Evolutionary conservation across 2,797 vertebrate genomes (phyloP).

Genomic region (Lerista edwardsae): DNA sequence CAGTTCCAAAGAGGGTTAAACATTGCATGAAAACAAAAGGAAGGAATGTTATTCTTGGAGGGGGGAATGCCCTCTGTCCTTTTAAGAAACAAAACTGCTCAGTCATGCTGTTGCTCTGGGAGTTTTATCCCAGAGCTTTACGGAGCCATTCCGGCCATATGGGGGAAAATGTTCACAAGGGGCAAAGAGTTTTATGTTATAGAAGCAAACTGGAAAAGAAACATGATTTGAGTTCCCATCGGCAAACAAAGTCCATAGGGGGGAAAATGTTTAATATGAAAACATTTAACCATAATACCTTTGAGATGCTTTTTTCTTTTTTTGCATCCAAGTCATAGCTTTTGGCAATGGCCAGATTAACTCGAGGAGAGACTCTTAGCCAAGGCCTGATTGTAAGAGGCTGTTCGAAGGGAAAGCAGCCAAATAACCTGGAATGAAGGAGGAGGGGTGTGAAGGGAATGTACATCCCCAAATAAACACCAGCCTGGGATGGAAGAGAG

Average conservation of each 20-base stretch:
- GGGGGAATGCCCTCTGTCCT: not conserved
- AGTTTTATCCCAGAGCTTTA: not conserved
- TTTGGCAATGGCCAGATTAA: constrained; percentile 64
- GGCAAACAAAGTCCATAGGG: constrained; percentile 58
- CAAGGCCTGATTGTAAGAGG: constrained; percentile 57
- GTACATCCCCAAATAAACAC: constrained; percentile 54
- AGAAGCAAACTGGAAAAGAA: constrained; percentile 62
- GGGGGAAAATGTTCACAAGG: constrained; percentile 15
- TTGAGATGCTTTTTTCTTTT: constrained; percentile 66
- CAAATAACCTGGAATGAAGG: constrained; percentile 53
- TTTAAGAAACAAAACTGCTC: not conserved
- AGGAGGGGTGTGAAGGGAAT: constrained; percentile 28
- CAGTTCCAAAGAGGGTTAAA: constrained; percentile 46
- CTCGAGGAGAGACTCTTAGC: constrained; percentile 59
- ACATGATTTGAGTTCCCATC: constrained; percentile 64
- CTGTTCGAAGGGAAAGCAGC: constrained; percentile 19
- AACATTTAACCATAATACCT: constrained; percentile 78
- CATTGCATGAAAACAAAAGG: constrained; percentile 27
- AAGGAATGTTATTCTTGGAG: not conserved
- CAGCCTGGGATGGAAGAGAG: constrained; percentile 57
- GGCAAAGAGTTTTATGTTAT: constrained; percentile 60
- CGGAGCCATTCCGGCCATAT: accelerated
- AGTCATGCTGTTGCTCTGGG: not conserved
- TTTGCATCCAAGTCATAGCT: constrained; percentile 74
- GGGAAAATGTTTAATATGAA: constrained; percentile 75